Base-by-base conservation (phyloP, 37 sponge, comb jelly and placozoan genomes). In the Petrosia ficiformis region DNA sequence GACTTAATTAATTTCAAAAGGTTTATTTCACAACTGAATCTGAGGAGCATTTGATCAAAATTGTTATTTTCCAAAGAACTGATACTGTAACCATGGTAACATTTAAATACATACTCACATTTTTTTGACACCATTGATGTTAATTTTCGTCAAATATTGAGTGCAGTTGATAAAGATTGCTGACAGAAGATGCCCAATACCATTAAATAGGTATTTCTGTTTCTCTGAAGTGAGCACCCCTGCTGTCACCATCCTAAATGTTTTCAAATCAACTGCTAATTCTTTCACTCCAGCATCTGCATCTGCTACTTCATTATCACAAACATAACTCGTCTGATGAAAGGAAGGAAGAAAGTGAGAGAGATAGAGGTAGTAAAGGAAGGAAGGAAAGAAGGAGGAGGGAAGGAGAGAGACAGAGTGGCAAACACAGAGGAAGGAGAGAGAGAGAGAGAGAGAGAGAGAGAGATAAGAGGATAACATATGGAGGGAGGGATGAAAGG, bases 151-250 rank as follows among this genome's bases (percentile, higher is more conserved):
- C 3, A 97, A 48, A 31, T 71, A 35, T 5, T 33, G 42, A 0
- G 92, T 77, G 83, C 87, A 89, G 68, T 38, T 22, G 38, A 94
- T 86, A 40, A 97, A 79, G 1, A 97, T 86, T 43, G 85, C 71
- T 0, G 89, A 81, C 57, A 97, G 72, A 35, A 97, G 71, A 59
- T 94, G 89, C 0, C 98, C 98, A 0, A 97, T 69, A 0, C 98
- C 98, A 1, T 97, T 95, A 93, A 97, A 97, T 28, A 97, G 74
- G 67, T 89, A 96, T 39, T 86, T 92, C 48, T 74, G 63, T 80
- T 88, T 93, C 38, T 70, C 67, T 33, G 59, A 75, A 24, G 86
- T 58, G 22, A 95, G 78, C 1, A 73, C 76, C 22, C 54, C 78
- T 30, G 72, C 74, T 76, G 82, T 80, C 59, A 71, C 68, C 21